Evolutionary conservation across 2,888 invertebrate species (phyloP), one percentile per base, ranked within the genome.

Genomic region (Tanaodytes sp.): DNA sequence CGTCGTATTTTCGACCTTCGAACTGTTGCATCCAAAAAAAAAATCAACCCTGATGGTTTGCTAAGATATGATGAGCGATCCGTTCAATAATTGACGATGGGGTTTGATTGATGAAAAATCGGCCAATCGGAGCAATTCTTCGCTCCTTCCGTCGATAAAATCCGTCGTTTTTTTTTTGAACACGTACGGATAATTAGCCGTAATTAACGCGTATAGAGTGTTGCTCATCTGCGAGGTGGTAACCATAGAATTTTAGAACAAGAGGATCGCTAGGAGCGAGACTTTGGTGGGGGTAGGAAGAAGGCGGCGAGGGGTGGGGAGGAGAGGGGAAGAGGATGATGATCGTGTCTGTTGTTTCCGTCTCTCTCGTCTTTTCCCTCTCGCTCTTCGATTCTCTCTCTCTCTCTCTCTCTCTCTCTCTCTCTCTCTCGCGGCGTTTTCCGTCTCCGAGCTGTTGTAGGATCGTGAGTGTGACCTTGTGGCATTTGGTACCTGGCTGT

Each of bases 401-500:
- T 49, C 33, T 33, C 23, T 31, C 12, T 15, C 3, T 14, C 16
- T 5, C 45, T 43, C 48, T 58, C 51, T 54, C 48, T 19, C 46
- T 45, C 54, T 40, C 27, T 37, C 45, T 52, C 61, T 39, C 16
- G 37, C 48, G 12, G 27, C 46, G 61, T 62, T 57, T 67, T 67
- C 67, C 67, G 67, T 67, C 71, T 67, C 63, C 51, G 64, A 52
- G 71, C 36, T 63, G 65, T 69, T 63, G 67, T 64, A 70, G 63
- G 61, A 68, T 75, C 57, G 63, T 64, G 74, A 75, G 80, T 76
- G 78, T 82, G 83, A 83, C 83, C 83, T 83, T 83, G 83, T 82
- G 82, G 83, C 83, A 82, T 83, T 83, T 82, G 81, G 83, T 83
- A 83, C 83, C 83, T 83, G 82, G 78, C 76, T 75, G 83, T 83